Base-by-base conservation (phyloP, 2,888 invertebrate genomes). In the Syrphus vitripennis region DNA sequence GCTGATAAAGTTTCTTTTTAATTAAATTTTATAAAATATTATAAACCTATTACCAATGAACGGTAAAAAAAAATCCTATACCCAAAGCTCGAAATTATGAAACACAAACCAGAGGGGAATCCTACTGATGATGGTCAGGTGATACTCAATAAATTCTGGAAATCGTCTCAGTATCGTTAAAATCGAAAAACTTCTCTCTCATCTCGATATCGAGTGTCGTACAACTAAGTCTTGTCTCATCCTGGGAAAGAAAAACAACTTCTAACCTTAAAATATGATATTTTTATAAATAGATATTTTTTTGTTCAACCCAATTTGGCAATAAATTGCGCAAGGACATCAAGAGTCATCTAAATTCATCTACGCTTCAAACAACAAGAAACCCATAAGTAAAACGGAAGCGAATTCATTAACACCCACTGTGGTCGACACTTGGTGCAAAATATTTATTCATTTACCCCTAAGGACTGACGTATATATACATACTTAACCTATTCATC, bases 291-390 rank as follows among this genome's bases (percentile, higher is more conserved):
- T 3, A 6, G 12, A 7, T 26, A 2, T 40, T 61, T 42, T 42
- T 19, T 26, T 37, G 3, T 53, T 14, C 34, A 57, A 26, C 48
- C 53, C 67, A 77, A 83, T 63, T 69, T 55, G 53, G 40, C n/a
- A 40, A 70, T 79, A 79, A 83, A 79, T 79, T n/a, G n/a, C 40
- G 29, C 48, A 53, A 57, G 55, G 55, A 70, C n/a, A n/a, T n/a
- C 79, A 65, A 55, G 37, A 40, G 74, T 78, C 74, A 74, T 74
- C 69, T 83, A 79, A 83, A 83, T 83, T 79, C 83, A 78, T 69
- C 53, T 34, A 31, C 29, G 34, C 67, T 71, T 42, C 12, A n/a
- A 42, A 65, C 14, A 42, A 61, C 26, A 63, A 42, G 3, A 63
- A 70, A 40, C 31, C n/a, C 21, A 75, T 42, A 53, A 61, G 29